Conservation (phyloP, 2,888 invertebrate genomes). For the Ecdyonurus torrentis region DNA sequence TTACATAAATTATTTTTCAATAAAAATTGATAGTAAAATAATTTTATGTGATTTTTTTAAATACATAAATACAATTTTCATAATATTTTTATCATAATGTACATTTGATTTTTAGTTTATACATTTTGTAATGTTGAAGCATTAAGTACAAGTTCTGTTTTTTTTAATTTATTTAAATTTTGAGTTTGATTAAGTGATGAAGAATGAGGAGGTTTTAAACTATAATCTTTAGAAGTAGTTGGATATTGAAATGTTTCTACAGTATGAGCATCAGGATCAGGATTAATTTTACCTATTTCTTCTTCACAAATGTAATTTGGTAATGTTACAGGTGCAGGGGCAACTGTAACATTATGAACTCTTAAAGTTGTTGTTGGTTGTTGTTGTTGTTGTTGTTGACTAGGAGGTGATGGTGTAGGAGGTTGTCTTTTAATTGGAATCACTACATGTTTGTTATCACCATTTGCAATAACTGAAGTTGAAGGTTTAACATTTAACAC, state of each 20-base stretch:
- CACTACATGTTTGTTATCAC: background rate
- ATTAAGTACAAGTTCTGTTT: background rate
- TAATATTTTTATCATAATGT: too few relatives aligned
- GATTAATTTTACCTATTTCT: background rate
- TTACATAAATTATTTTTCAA: too few relatives aligned
- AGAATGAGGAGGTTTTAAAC: background rate
- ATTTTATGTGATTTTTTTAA: too few relatives aligned
- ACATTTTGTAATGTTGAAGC: background rate
- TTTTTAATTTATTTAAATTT: background rate
- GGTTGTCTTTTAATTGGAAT: background rate
- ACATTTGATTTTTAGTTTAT: too few relatives aligned
- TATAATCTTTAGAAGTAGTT: background rate
- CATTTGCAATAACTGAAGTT: background rate
- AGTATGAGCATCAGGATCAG: background rate
- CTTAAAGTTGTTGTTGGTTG: background rate
- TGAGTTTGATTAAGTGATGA: background rate
- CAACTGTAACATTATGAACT: background rate
- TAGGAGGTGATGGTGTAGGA: background rate
- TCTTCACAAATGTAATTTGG: background rate
- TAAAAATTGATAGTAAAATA: too few relatives aligned
- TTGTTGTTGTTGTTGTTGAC: background rate
- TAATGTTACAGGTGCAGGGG: background rate
- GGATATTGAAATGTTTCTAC: background rate
- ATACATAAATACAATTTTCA: too few relatives aligned
- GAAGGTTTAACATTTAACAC: background rate